Percentiles rank a stretch among this genome's conserved stretches.
phyloP scores from a whole-genome alignment of 92 coral and sea anemone genomes.

The Pocillopora grandis region DNA sequence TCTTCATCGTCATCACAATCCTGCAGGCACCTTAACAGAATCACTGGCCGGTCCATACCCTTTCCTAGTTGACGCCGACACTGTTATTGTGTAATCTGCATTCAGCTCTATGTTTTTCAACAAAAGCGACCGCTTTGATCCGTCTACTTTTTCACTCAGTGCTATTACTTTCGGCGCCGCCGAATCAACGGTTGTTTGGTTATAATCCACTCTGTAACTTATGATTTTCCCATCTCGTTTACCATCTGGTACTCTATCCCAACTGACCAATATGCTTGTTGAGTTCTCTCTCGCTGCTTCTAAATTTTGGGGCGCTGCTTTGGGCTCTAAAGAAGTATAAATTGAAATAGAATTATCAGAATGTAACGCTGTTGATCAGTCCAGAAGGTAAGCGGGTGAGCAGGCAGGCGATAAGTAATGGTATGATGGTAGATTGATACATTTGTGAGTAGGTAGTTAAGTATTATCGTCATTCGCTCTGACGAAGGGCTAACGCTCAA shows the following conservation, averaged over 20 bases:
- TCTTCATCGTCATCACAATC: no score
- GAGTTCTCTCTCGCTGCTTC: constrained; percentile 17
- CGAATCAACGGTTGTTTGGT: no score
- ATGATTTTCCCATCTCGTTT: not conserved
- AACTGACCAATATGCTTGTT: constrained; percentile 15
- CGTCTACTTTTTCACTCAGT: not conserved
- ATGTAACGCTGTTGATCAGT: not conserved
- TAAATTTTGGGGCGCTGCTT: not conserved
- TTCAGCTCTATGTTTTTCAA: not conserved
- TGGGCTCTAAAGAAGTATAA: not conserved
- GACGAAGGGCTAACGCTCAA: no score
- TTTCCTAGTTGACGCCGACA: not conserved
- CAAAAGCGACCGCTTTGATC: not conserved
- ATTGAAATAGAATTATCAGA: not conserved
- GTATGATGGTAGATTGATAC: no score
- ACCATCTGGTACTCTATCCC: constrained; percentile 12
- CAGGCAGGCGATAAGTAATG: not conserved
- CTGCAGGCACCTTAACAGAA: not conserved
- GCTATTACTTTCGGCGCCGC: not conserved
- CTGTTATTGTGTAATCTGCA: constrained; percentile 2
- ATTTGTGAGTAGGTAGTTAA: no score
- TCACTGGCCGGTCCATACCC: constrained; percentile 17
- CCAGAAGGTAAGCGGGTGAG: not conserved
- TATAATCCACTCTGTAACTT: constrained; percentile 12
- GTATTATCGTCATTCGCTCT: no score